phyloP scores from a whole-genome alignment of 2,113 vertebrate genomes.

The Neolamprologus devosi region DNA sequence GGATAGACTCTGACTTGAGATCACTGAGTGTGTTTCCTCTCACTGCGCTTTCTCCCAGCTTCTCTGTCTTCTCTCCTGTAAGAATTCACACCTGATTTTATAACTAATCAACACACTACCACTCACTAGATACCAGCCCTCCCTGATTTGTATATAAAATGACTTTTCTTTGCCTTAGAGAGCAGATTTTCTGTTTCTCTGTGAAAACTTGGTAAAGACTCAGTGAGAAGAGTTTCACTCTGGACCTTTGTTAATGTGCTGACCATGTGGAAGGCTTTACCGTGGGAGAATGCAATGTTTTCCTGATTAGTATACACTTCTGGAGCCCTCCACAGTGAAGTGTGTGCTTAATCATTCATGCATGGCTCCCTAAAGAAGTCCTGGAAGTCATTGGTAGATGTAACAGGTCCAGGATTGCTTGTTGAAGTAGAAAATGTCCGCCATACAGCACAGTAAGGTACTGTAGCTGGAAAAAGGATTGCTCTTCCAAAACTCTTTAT shows the following conservation, averaged over 20 bases:
- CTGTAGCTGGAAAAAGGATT: not conserved
- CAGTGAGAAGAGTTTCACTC: constrained; percentile 7
- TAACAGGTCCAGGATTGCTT: not conserved
- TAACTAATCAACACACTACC: not conserved
- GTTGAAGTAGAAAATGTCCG: not conserved
- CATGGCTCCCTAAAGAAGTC: not conserved
- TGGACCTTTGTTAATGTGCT: constrained; percentile 35
- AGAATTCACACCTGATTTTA: not conserved
- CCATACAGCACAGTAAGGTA: not conserved
- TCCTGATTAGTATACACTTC: not conserved
- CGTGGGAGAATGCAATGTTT: not conserved
- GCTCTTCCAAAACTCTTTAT: not conserved
- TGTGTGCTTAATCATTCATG: not conserved
- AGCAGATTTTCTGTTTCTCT: constrained; percentile 3
- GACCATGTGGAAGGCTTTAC: constrained; percentile 27
- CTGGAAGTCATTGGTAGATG: not conserved
- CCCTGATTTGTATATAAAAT: not conserved
- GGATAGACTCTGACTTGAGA: not conserved
- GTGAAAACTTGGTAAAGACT: constrained; percentile 8
- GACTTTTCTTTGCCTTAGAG: not conserved
- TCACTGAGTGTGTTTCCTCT: not conserved
- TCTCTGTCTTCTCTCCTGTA: not conserved
- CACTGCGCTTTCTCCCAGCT: not conserved
- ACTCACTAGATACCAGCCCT: not conserved
- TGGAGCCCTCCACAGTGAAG: not conserved